phyloP scores from a whole-genome alignment of 2,797 vertebrate species.

The Rhinatrema bivittatum region DNA sequence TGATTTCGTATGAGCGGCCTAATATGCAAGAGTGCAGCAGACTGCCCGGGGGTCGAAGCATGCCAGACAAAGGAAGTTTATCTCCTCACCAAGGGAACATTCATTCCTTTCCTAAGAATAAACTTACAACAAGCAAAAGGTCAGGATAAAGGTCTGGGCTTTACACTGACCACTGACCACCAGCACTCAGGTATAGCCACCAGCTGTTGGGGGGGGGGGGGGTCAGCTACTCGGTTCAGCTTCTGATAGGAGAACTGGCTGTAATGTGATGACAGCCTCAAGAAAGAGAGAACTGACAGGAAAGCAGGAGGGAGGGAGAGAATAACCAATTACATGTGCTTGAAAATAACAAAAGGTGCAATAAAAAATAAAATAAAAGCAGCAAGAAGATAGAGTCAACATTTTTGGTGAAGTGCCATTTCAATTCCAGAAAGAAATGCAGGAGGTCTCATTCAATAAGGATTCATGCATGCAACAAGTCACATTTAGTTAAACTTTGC shows the following conservation, averaged over 20 bases:
- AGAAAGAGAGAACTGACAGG: too few relatives aligned
- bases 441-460: not conserved
- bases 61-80: conserved; percentile 13
- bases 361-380: too few relatives aligned
- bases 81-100: conserved; percentile 10
- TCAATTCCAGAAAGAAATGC: conserved; percentile 6
- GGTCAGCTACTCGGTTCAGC: conserved; percentile 24
- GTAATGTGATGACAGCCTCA: conserved; percentile 6
- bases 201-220: not conserved
- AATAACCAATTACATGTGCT: conserved; percentile 1
- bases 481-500: conserved; percentile 15
- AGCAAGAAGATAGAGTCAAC: conserved; percentile 7
- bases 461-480: not conserved
- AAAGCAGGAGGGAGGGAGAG: not conserved
- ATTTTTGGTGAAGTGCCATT: not conserved
- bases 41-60: conserved; percentile 8
- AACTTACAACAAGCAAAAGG: conserved; percentile 16
- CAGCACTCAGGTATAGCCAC: conserved; percentile 19
- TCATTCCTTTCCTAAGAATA: conserved; percentile 8
- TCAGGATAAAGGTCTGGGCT: conserved; percentile 23
- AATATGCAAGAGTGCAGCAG: too few relatives aligned
- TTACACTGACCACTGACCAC: conserved; percentile 28
- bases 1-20: too few relatives aligned
- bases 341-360: conserved; percentile 25
- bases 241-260: not conserved